Evolutionary conservation across 2,113 vertebrate species (phyloP), one percentile per base, ranked within the genome.

Genomic region (Trichechus manatus): DNA sequence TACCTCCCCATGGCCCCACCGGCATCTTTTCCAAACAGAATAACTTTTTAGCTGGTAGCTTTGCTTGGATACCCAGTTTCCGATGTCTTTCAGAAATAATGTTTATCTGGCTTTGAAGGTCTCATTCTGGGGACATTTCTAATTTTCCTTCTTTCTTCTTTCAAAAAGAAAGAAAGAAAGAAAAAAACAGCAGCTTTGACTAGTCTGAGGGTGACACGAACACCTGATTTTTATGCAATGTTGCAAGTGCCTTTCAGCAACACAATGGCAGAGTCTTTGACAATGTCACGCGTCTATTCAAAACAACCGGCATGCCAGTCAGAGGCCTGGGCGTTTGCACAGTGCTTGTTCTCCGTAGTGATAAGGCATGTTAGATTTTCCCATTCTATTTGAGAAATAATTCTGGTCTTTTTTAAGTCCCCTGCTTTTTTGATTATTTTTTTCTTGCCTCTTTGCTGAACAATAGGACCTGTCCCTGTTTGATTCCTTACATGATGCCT

Each of bases 261-360:
- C 96, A 84, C 39, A 93, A n/a, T 89, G 79, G 97, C 64, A 97
- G 97, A 93, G 78, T 95, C 98, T 96, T 97, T 84, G 95, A 59
- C 97, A 90, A 83, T 81, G 98, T 87, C 98, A 92, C 91, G 87
- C 33, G 9, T 89, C 96, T 97, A 97, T 87, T 97, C 97, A 96
- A 89, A 94, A 87, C 96, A 98, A 91, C 97, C 86, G 5, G 97
- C 94, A 29, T 78, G 98, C 97, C 98, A 97, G 97, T 98, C 97
- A 97, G 81, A 68, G 96, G 97, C 96, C 97, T 93, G n/a, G 96
- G 53, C 92, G 44, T 96, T 66, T 39, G 98, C 97, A 47, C 97
- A 75, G 82, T 36, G 77, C 97, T 91, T 93, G 95, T 95, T 97
- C 98, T 91, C 96, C 0, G 29, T 66, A 19, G 97, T 92, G 77